Conservation (phyloP, 1,140 invertebrate genomes). For the Parasteatoda tepidariorum region DNA sequence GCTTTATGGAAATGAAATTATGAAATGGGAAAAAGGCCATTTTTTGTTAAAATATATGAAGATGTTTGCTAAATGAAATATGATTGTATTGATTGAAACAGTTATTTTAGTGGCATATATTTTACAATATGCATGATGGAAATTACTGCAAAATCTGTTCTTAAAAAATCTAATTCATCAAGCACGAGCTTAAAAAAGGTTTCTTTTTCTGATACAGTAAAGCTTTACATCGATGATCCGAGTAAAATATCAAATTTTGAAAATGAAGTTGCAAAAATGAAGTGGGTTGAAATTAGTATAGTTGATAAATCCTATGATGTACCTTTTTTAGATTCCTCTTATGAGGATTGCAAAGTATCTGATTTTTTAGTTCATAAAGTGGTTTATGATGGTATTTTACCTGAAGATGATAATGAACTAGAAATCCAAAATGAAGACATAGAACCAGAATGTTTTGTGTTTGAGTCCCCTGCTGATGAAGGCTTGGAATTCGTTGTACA, state of each 20-base stretch:
- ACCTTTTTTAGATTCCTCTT: background rate
- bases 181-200: constrained; percentile 39
- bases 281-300: constrained; percentile 49
- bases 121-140: constrained; percentile 24
- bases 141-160: constrained; percentile 21
- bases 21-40: too few relatives aligned
- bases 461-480: constrained; percentile 20
- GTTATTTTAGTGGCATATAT: too few relatives aligned
- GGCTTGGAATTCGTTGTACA: constrained; percentile 48
- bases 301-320: constrained; percentile 35
- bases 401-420: constrained; percentile 34
- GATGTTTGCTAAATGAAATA: too few relatives aligned
- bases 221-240: constrained; percentile 39
- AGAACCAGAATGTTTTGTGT: constrained; percentile 2
- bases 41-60: too few relatives aligned
- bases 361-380: constrained; percentile 58
- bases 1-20: too few relatives aligned
- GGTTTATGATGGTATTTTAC: constrained; percentile 45
- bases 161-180: constrained; percentile 29
- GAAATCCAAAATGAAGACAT: constrained; percentile 1
- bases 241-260: background rate
- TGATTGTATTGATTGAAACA: too few relatives aligned
- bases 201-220: constrained; percentile 36
- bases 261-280: background rate
- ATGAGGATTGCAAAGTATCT: constrained; percentile 46